These are phyloP conservation scores for Drosophila imparisetae DNA, from an alignment of 2,888 invertebrate genomes.

Conservation along the genomic window DNA sequence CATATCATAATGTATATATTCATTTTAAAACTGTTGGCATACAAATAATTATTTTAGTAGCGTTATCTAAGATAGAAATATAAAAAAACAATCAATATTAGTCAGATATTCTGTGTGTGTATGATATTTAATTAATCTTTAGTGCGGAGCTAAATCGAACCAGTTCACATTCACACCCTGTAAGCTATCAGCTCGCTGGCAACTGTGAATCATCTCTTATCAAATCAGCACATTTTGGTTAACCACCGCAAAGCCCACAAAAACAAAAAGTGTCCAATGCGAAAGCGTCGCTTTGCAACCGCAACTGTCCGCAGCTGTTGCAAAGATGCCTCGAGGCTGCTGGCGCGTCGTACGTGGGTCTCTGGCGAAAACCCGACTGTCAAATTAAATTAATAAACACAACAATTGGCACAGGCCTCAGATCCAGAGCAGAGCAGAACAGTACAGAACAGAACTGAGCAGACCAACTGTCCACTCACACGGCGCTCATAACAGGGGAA, in stretches of 20 bases:
- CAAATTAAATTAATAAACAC: constrained; percentile 79
- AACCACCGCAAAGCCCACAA: constrained; percentile 38
- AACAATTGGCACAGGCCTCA: constrained; percentile 66
- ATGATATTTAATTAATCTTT: background rate
- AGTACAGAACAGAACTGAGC: background rate
- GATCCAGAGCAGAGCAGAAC: constrained; percentile 6
- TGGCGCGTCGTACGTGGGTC: constrained; percentile 47
- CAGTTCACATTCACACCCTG: constrained; percentile 2
- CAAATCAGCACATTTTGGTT: constrained; percentile 47
- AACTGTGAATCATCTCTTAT: constrained; percentile 24
- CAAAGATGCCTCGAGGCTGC: constrained; percentile 55
- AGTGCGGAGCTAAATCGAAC: background rate
- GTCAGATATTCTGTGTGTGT: background rate
- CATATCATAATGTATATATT: background rate
- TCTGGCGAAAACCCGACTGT: constrained; percentile 60
- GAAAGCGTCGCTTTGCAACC: constrained; percentile 24
- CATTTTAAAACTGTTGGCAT: background rate
- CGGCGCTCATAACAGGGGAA: constrained; percentile 30
- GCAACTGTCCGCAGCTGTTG: constrained; percentile 67
- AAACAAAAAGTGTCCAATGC: constrained; percentile 36
- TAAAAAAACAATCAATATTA: background rate
- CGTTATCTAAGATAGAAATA: background rate
- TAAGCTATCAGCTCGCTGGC: background rate
- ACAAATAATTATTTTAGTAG: background rate
- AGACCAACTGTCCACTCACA: constrained; percentile 73